A percentile compares a stretch with the other conserved stretches of the same genome.
These are phyloP conservation scores for Perca fluviatilis DNA, from an alignment of 2,113 vertebrate species.

Conservation along the genomic window DNA sequence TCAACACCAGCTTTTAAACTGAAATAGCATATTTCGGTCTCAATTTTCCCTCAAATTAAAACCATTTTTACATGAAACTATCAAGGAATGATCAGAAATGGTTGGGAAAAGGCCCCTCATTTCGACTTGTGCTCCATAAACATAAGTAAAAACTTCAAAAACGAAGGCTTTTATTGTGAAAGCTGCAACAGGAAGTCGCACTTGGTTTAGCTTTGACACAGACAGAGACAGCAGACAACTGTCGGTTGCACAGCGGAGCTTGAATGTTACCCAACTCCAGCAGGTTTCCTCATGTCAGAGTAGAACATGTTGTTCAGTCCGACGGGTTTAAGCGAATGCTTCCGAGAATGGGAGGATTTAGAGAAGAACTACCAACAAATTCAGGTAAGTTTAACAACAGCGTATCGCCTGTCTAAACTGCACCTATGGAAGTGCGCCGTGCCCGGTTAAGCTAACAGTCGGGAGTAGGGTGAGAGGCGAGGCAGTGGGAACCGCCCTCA, in stretches of 20 bases:
- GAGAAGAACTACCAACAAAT: slow-evolving; percentile 92
- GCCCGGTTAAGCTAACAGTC: slow-evolving; percentile 10
- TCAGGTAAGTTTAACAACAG: slow-evolving; percentile 83
- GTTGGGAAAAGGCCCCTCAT: not conserved
- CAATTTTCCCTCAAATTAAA: not conserved
- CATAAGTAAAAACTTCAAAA: not conserved
- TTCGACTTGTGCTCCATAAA: too few relatives aligned
- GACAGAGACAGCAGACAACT: not conserved
- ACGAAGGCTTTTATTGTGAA: slow-evolving; percentile 44
- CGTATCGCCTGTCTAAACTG: not conserved
- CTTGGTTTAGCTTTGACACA: fast-evolving
- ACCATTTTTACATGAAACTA: not conserved
- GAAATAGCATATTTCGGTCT: not conserved
- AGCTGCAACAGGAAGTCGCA: not conserved
- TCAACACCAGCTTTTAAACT: not conserved
- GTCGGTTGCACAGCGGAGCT: slow-evolving; percentile 37
- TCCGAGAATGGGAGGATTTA: slow-evolving; percentile 92
- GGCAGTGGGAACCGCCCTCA: not conserved
- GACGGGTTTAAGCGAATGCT: slow-evolving; percentile 81
- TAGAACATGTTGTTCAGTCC: slow-evolving; percentile 76
- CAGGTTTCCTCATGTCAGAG: not conserved
- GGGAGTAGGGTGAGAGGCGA: not conserved
- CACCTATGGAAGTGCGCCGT: not conserved
- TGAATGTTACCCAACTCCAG: not conserved
- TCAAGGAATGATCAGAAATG: not conserved